Evolutionary conservation across 2,888 invertebrate genomes (phyloP).

Genomic region (Pachymerium ferrugineum): DNA sequence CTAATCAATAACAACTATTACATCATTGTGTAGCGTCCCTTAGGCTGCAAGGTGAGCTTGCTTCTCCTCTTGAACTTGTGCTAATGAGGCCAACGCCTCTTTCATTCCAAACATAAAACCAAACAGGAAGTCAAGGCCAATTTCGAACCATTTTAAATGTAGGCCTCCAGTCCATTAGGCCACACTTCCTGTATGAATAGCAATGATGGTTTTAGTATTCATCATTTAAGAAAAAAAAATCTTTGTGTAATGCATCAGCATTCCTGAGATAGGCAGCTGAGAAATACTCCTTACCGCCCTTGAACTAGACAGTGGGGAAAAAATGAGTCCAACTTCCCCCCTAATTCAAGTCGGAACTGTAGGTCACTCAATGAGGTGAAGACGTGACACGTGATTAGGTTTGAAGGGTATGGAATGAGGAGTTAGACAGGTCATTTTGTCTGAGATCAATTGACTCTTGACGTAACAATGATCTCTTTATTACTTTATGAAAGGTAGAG

Average conservation of each 20-base stretch:
- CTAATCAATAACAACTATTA: background rate
- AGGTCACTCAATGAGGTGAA: background rate
- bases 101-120: background rate
- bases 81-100: slow-evolving; percentile 18
- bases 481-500: too few relatives aligned
- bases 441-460: too few relatives aligned
- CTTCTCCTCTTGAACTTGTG: slow-evolving; percentile 12
- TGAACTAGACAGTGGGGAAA: too few relatives aligned
- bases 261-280: too few relatives aligned
- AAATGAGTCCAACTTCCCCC: too few relatives aligned
- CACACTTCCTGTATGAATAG: slow-evolving; percentile 13
- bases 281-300: too few relatives aligned
- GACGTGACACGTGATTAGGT: background rate
- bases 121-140: slow-evolving; percentile 27
- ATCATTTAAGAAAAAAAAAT: background rate
- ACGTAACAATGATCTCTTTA: too few relatives aligned
- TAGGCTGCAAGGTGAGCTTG: background rate
- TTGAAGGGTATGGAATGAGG: too few relatives aligned
- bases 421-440: too few relatives aligned
- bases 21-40: background rate
- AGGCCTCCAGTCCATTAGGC: slow-evolving; percentile 3
- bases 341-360: background rate
- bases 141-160: background rate
- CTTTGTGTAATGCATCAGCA: too few relatives aligned
- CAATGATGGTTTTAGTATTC: background rate